Base-by-base conservation (phyloP, 2,888 invertebrate species). In the Dasypogon diadema region DNA sequence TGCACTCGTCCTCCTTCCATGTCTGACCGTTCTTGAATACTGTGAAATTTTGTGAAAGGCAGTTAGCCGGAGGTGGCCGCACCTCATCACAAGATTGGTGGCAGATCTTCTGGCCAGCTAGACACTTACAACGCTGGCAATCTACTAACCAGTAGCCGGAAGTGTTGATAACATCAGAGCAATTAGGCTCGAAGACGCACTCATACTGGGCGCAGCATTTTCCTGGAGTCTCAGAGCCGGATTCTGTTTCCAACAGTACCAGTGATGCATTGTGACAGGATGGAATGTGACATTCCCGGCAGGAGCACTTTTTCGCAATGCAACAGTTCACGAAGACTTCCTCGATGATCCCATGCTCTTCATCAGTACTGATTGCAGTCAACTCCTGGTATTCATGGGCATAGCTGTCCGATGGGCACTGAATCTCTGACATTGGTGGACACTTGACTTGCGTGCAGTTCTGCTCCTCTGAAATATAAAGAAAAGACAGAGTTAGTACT, bases 181-280 rank as follows among this genome's bases (percentile, higher is more conserved):
- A 85, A 68, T 84, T 83, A 0, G 85, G 85, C 37, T 87, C 83
- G 1, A 83, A 82, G 77, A 86, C 87, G 76, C 87, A 85, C 46
- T 87, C 84, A 79, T 87, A 87, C 12, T 87, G 84, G 16, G 89
- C 89, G 76, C 88, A 87, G 78, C 89, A 89, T 77, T 87, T 87
- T 2, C 85, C 85, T 2, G 86, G 86, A 22, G 80, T 81, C 18
- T 83, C 81, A 0, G 82, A 79, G 77, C 84, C 84, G 8, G 81
- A 81, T 72, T 78, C 48, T 30, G 82, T 77, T 75, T 85, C 85
- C 3, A 83, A 80, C 3, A 83, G 81, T 1, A 85, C 83, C 54
- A 84, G 80, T 0, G 80, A 81, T 12, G 77, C 72, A 34, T 79
- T 79, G 22, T 81, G 79, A 75, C 85, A 85, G 72, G 83, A 83